Evolutionary conservation across 2,797 vertebrate species (phyloP).

Genomic region (Pangasius krempfi): DNA sequence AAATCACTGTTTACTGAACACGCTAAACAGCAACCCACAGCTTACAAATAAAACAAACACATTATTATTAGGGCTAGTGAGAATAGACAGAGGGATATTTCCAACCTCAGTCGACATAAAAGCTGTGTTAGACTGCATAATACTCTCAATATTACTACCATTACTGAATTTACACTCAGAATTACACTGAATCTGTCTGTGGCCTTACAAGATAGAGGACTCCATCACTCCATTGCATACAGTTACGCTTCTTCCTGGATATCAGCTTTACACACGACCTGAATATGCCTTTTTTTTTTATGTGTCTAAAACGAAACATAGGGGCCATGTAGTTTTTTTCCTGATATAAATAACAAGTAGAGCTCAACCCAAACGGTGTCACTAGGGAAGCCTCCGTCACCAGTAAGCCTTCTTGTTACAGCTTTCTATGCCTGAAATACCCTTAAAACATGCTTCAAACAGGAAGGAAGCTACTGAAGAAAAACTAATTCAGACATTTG

Average conservation of each 20-base stretch:
- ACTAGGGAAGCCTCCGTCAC: no score
- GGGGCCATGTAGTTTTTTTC: background rate
- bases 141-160: background rate
- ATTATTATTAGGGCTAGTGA: constrained; percentile 2
- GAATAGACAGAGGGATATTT: background rate
- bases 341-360: background rate
- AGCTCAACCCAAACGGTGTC: background rate
- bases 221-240: background rate
- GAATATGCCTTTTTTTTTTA: background rate
- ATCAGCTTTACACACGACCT: background rate
- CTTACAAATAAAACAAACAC: constrained; percentile 23
- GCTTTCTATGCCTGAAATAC: background rate
- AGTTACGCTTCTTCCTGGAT: background rate
- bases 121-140: background rate
- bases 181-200: background rate
- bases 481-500: background rate
- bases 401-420: background rate
- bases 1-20: constrained; percentile 37
- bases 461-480: background rate
- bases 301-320: background rate
- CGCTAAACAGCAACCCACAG: constrained; percentile 20
- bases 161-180: background rate
- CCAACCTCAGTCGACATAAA: background rate
- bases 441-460: background rate
- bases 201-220: background rate